These are phyloP conservation scores for Synchiropus splendidus DNA, from an alignment of 2,113 vertebrate species.

Conservation along the genomic window DNA sequence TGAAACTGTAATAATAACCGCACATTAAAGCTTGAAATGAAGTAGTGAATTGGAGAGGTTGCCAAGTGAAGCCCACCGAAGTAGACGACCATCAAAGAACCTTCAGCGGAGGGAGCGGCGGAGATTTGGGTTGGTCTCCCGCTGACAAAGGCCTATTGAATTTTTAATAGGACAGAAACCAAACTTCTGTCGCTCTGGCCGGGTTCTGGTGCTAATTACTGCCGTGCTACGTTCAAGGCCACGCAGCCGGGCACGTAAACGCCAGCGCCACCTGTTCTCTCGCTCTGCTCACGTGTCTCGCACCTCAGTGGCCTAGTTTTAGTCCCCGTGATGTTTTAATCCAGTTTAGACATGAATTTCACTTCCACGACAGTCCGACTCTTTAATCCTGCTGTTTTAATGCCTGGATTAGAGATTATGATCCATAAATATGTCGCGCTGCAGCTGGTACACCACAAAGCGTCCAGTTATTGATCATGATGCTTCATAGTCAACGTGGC, in stretches of 20 bases:
- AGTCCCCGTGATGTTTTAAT: too few species aligned
- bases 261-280: constrained; percentile 49
- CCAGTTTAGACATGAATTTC: neutral
- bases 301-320: constrained; percentile 15
- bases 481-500: neutral
- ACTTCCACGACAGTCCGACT: neutral
- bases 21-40: neutral
- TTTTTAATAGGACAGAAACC: constrained; percentile 51
- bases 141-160: constrained; percentile 30
- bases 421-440: neutral
- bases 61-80: neutral
- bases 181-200: constrained; percentile 55
- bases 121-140: neutral
- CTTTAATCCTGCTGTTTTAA: neutral
- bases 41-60: neutral
- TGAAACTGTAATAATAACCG: neutral
- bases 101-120: neutral
- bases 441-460: neutral
- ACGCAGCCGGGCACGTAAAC: constrained; percentile 26
- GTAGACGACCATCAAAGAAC: neutral
- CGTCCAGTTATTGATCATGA: neutral
- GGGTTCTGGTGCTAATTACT: constrained; percentile 61
- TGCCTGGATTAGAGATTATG: neutral
- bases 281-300: neutral
- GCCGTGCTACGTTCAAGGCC: constrained; percentile 35